Evolutionary conservation across 2,113 vertebrate genomes (phyloP).

Genomic region (Fregata magnificens): DNA sequence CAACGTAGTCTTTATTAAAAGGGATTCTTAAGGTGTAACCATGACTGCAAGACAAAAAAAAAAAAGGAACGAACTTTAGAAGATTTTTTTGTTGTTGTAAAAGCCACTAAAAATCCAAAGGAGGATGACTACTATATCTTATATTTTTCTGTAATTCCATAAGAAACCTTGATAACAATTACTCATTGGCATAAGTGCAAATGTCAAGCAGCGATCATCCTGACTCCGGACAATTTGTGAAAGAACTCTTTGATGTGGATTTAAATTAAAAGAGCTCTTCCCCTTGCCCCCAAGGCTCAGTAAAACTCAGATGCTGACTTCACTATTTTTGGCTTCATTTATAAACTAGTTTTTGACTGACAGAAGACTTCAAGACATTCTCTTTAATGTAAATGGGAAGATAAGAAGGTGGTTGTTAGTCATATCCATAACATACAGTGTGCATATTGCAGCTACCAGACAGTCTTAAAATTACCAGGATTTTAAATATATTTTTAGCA

Average conservation of each 20-base stretch:
- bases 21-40: not conserved
- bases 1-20: not conserved
- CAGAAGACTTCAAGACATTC: not conserved
- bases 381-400: not conserved
- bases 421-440: not conserved
- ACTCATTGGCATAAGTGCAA: not conserved
- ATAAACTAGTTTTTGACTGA: slow-evolving; percentile 9
- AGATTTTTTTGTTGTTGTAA: not conserved
- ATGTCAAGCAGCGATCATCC: not conserved
- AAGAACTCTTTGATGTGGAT: not conserved
- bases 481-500: slow-evolving; percentile 1
- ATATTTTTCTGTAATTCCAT: not conserved
- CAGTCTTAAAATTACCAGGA: not conserved
- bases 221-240: not conserved
- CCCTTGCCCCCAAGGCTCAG: not conserved
- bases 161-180: not conserved
- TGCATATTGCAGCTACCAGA: not conserved
- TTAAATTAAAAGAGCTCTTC: not conserved
- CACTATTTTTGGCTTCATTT: not conserved
- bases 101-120: not conserved
- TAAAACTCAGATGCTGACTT: not conserved
- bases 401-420: slow-evolving; percentile 10
- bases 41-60: not conserved
- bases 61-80: rapidly evolving
- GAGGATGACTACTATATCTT: not conserved